phyloP scores from a whole-genome alignment of 2,888 invertebrate genomes.

The Ferdinandea cuprea region DNA sequence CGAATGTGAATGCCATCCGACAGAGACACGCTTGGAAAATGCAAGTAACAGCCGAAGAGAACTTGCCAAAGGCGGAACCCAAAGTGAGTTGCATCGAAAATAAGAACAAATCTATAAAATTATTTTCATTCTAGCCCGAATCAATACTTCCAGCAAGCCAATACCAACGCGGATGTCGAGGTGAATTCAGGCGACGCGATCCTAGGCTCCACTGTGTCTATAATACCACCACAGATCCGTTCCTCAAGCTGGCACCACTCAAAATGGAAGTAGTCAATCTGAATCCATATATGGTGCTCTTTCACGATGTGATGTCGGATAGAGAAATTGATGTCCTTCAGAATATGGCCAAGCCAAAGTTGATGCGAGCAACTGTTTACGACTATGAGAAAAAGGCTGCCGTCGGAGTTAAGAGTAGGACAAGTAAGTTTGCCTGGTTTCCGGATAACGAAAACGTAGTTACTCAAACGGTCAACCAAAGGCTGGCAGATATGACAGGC shows the following conservation, averaged over 20 bases:
- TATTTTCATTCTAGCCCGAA: not conserved
- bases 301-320: conserved; percentile 78
- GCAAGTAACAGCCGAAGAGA: conserved; percentile 37
- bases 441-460: conserved; percentile 73
- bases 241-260: conserved; percentile 79
- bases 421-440: conserved; percentile 80
- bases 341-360: conserved; percentile 75
- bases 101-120: not conserved
- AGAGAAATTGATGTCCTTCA: conserved; percentile 78
- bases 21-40: conserved; percentile 41
- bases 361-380: conserved; percentile 79
- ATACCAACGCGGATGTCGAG: conserved; percentile 78
- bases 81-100: not conserved
- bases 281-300: conserved; percentile 80
- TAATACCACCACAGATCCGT: conserved; percentile 78
- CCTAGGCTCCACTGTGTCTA: conserved; percentile 77
- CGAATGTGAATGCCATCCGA: conserved; percentile 6
- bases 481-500: conserved; percentile 80
- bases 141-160: not conserved
- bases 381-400: conserved; percentile 37
- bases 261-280: conserved; percentile 79
- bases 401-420: conserved; percentile 76
- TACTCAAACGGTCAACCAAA: conserved; percentile 76
- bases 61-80: conserved; percentile 1
- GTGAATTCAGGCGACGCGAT: conserved; percentile 71